These are phyloP conservation scores for Autographa pulchrina DNA, from an alignment of 2,888 invertebrate genomes.

Conservation along the genomic window DNA sequence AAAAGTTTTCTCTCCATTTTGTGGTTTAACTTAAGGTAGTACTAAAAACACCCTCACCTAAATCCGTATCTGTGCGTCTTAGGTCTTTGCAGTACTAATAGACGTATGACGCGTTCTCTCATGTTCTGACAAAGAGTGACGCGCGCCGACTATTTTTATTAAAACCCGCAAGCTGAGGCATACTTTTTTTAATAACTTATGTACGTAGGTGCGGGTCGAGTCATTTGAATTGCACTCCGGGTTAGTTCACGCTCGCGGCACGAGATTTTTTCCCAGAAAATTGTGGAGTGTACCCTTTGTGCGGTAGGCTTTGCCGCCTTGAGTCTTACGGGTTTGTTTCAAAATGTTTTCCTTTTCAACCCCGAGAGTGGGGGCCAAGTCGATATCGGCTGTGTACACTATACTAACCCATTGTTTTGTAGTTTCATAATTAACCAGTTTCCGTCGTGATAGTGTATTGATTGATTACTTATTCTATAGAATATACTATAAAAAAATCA, in stretches of 20 bases:
- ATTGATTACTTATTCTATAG: not conserved
- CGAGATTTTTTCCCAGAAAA: conserved; percentile 82
- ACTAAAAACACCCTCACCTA: conserved; percentile 19
- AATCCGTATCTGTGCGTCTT: conserved; percentile 83
- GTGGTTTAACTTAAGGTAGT: conserved; percentile 17
- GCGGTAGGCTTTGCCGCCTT: conserved; percentile 74
- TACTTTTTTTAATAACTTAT: conserved; percentile 89
- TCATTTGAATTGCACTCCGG: conserved; percentile 76
- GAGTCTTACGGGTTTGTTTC: conserved; percentile 70
- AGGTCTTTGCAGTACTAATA: conserved; percentile 82
- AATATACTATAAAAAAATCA: no score
- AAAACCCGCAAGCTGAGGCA: conserved; percentile 85
- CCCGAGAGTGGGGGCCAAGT: conserved; percentile 30
- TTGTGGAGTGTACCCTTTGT: conserved; percentile 83
- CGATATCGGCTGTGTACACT: conserved; percentile 34
- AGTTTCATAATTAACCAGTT: not conserved
- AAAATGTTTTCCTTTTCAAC: conserved; percentile 61
- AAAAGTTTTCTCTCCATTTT: not conserved
- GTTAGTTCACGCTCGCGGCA: conserved; percentile 73
- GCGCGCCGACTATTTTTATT: conserved; percentile 88
- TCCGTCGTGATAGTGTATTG: not conserved
- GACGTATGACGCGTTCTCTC: conserved; percentile 84
- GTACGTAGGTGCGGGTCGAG: conserved; percentile 76
- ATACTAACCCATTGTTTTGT: conserved; percentile 23
- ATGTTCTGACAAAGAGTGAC: conserved; percentile 87